Base-by-base conservation (phyloP, 2,888 invertebrate species). In the Eupithecia exiguata region DNA sequence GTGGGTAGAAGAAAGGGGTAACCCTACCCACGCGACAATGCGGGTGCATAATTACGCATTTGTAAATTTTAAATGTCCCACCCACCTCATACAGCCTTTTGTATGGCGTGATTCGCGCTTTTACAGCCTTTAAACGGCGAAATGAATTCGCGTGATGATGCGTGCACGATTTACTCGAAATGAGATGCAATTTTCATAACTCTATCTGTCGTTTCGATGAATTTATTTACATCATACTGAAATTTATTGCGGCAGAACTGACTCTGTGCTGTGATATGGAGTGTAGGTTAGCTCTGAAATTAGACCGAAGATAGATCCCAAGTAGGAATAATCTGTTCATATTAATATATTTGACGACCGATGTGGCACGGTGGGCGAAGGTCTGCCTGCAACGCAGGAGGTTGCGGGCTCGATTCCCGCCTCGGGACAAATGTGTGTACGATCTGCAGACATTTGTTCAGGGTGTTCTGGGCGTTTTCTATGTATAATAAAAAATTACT, bases 31-130 rank as follows among this genome's bases (percentile, higher is more conserved):
- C 89, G 90, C 93, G 93, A 94, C 93, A 94, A 94, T 93, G 92
- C 94, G 93, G 93, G 94, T 92, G 94, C 93, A 94, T 94, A 94
- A 94, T 93, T 93, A 94, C 94, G 94, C 93, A 94, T 94, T 94
- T 94, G 94, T 94, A 93, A 92, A 94, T 94, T 93, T 94, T 94
- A 93, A 93, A 94, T 94, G 93, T 91, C 84, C 91, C 92, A 90
- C 92, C 92, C 91, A 91, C 91, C 89, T 92, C 91, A 91, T 91
- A 91, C 87, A 91, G 89, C 88, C 92, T 92, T 92, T 93, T 93
- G 92, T 93, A 93, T 88, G 91, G 87, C 91, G 94, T 93, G 93
- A 94, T 94, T 93, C 92, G 89, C 89, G 91, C 89, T 91, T 91
- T 91, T 85, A 91, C 84, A 84, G 84, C 87, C 84, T 88, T 90